Evolutionary conservation across 2,888 invertebrate genomes (phyloP), one percentile per base, ranked within the genome.

Genomic region (Chrysomela aeneicollis): DNA sequence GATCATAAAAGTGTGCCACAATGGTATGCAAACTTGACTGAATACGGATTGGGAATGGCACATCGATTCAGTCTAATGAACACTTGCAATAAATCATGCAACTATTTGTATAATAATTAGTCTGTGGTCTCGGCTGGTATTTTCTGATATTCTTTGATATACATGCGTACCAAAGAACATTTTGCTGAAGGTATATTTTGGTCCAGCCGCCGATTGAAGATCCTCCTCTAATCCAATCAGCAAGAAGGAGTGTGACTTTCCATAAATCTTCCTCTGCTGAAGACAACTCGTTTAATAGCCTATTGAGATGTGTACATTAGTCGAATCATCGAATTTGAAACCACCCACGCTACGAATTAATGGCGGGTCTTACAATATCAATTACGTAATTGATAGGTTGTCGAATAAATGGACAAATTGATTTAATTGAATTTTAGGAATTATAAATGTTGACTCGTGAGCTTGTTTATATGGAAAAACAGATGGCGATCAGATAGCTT

Each of bases 271-370:
- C 42, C 15, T 42, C 42, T 35, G 2, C 35, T 9, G 35, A 35
- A 35, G 35, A 35, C 35, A 35, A 35, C 35, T 42, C 15, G n/a
- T 42, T 42, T n/a, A 53, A 22, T 35, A 21, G n/a, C 49, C 59
- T 52, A 63, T 63, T 53, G 50, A 63, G 63, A 52, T 49, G 37
- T 63, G 59, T 59, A 59, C 52, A 58, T 58, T 63, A 35, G 55
- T 60, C 58, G 64, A 64, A 61, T 64, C 60, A 64, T 64, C 47
- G 58, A n/a, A n/a, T n/a, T n/a, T n/a, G n/a, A 32, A 50, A 49
- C 64, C 64, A 58, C 64, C 64, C 64, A 64, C 51, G 64, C 58
- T 30, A 19, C 37, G 47, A 55, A 61, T 61, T 61, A 61, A 61
- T 58, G 42, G 47, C 58, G 53, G 53, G 50, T 15, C 18, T n/a